Base-by-base conservation (phyloP, 92 coral and sea anemone species). In the Zoanthus solanderi region DNA sequence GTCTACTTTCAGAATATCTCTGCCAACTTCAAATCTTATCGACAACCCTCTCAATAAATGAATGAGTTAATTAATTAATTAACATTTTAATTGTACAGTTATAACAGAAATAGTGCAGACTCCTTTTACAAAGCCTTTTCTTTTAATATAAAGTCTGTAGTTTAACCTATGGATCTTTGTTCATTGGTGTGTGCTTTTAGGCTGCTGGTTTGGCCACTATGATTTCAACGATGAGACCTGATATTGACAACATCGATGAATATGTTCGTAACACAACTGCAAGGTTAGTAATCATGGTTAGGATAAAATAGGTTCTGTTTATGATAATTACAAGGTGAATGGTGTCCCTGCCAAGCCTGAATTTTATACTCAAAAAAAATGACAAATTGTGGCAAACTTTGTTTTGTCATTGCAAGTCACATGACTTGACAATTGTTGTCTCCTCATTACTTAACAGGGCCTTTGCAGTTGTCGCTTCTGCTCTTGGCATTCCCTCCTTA, bases 181-280 rank as follows among this genome's bases (percentile, higher is more conserved):
- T 75, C 15, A 66, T 54, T 84, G 66, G 58, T 75, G 30, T 78
- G 14, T 67, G 31, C 16, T 85, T 83, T 47, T 79, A 96, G 98
- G 99, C 99, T 60, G 99, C 99, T 78, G 99, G 99, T 75, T 87
- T 97, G 91, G 99, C 99, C 28, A 97, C 99, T 34, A 97, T 97
- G 99, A 97, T 97, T 76, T 97, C 99, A 5, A 97, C 99, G 52
- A 97, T 97, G 99, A 97, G 99, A 74, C 99, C 99, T 76, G 99
- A 97, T 76, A 97, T 97, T 88, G 99, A 97, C 88, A 97, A 97
- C 86, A 95, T 95, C 91, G 99, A 97, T 92, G 99, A 97, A 83
- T 97, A 97, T 72, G 99, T 97, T 75, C 98, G 99, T 92, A 97
- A 97, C 93, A 97, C 99, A 47, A 97, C 99, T 53, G 99, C 99